phyloP scores from a whole-genome alignment of 2,797 vertebrate species.

The Paratrypauchen microcephalus region DNA sequence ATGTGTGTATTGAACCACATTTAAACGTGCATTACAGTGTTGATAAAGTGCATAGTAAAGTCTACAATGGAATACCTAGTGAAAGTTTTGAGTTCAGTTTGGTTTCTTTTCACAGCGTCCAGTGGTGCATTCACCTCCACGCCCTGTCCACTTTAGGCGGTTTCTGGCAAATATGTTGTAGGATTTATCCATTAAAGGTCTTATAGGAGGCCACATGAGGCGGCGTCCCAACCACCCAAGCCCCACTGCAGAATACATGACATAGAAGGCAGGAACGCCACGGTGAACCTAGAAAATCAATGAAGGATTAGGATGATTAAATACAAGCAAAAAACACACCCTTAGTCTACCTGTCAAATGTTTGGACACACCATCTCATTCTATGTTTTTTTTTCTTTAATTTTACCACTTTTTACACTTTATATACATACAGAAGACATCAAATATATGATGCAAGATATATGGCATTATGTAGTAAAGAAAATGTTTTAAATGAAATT shows the following conservation, averaged over 20 bases:
- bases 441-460: no score
- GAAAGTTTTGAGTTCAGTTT: conserved; percentile 12
- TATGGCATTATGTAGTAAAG: no score
- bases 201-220: conserved; percentile 62
- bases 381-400: no score
- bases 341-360: not conserved
- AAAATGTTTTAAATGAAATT: no score
- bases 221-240: conserved; percentile 62
- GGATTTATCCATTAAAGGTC: conserved; percentile 65
- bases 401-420: no score
- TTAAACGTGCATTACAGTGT: not conserved
- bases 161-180: conserved; percentile 70
- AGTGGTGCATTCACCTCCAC: conserved; percentile 52
- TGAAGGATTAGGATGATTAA: not conserved
- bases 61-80: not conserved
- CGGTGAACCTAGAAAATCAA: conserved; percentile 58
- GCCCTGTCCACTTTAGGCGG: conserved; percentile 70
- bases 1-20: not conserved
- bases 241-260: conserved; percentile 71
- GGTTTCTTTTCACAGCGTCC: conserved; percentile 63
- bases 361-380: no score
- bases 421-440: no score
- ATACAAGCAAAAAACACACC: not conserved
- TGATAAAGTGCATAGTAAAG: not conserved
- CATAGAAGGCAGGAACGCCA: conserved; percentile 66